Percentiles rank a stretch among this genome's conserved stretches.
Conservation (phyloP, 2,113 vertebrate species). For the Piprites chloris region DNA sequence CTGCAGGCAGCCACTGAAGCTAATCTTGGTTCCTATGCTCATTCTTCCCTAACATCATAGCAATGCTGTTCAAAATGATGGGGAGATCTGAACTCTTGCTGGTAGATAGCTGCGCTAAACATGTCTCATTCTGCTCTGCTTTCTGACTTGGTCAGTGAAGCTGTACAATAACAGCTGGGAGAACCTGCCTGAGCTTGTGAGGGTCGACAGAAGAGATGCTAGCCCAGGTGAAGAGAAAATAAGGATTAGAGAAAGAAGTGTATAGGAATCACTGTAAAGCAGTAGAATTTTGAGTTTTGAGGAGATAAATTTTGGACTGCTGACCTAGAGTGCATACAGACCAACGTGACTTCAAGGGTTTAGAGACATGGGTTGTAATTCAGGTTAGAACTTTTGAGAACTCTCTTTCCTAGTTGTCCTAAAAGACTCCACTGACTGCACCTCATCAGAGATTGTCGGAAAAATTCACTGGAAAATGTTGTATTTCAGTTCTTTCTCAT, state of each 20-base stretch:
- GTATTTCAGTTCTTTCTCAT: background rate
- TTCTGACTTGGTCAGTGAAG: background rate
- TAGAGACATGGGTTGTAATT: background rate
- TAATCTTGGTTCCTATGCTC: background rate
- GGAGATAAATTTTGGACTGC: background rate
- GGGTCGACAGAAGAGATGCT: background rate
- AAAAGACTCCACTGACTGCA: background rate
- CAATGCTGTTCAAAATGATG: background rate
- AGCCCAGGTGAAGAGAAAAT: background rate
- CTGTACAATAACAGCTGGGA: fast-evolving
- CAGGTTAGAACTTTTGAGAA: background rate
- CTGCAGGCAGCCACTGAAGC: background rate
- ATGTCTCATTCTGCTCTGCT: background rate
- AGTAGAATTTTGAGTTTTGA: background rate
- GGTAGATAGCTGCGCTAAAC: background rate
- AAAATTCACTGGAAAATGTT: background rate
- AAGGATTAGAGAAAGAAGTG: background rate
- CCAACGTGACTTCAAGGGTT: background rate
- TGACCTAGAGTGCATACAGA: background rate
- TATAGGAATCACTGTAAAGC: background rate
- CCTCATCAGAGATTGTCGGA: background rate
- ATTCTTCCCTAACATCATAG: background rate
- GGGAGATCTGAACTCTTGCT: background rate
- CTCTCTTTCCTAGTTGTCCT: background rate
- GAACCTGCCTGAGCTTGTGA: background rate